A percentile compares a stretch with the other conserved stretches of the same genome.
These are phyloP conservation scores for Thelaira solivaga DNA, from an alignment of 2,888 invertebrate species.

Conservation along the genomic window DNA sequence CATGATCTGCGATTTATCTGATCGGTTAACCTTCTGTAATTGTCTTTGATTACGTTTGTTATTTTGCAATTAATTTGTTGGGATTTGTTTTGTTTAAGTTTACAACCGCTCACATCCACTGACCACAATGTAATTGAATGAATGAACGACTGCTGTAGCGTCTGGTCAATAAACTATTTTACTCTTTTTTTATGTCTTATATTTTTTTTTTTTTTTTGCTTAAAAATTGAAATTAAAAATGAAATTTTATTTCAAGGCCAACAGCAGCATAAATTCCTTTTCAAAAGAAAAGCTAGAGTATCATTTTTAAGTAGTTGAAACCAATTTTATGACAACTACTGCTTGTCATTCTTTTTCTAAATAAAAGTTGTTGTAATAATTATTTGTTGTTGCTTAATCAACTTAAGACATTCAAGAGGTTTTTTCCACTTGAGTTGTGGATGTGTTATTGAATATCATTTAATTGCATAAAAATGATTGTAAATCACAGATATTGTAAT, in stretches of 20 bases:
- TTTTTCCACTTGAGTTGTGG: slow-evolving; percentile 25
- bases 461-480: background rate
- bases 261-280: slow-evolving; percentile 55
- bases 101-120: slow-evolving; percentile 13
- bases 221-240: too few species aligned
- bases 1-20: slow-evolving; percentile 34
- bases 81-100: slow-evolving; percentile 32
- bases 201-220: background rate
- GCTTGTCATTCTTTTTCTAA: slow-evolving; percentile 13
- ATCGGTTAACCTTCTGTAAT: slow-evolving; percentile 57
- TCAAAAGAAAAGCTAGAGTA: slow-evolving; percentile 22
- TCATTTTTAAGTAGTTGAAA: slow-evolving; percentile 3
- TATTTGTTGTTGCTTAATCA: background rate
- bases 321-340: too few species aligned
- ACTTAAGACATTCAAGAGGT: background rate
- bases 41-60: slow-evolving; percentile 45
- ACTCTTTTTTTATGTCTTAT: background rate
- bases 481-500: slow-evolving; percentile 26
- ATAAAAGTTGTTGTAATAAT: background rate
- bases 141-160: background rate
- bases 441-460: background rate
- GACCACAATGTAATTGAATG: background rate
- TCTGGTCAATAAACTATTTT: background rate
- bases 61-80: slow-evolving; percentile 56
- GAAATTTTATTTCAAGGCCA: slow-evolving; percentile 51